Evolutionary conservation across 2,113 vertebrate species (phyloP), one percentile per base, ranked within the genome.

Genomic region (Oenanthe oenanthe): DNA sequence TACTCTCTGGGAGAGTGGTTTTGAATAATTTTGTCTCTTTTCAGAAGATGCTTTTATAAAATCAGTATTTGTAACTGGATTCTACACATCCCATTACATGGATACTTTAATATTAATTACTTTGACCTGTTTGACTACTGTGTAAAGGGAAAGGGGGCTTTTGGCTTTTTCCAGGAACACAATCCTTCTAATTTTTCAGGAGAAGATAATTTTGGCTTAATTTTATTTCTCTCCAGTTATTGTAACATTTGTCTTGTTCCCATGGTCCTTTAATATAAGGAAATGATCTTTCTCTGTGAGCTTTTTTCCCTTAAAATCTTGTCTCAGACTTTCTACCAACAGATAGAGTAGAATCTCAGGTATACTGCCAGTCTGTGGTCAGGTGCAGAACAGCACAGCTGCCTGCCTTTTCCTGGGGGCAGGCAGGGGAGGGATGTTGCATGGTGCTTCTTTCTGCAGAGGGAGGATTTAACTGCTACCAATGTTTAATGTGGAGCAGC

Each of bases 21-120:
- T 60, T 92, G 93, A 85, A 71, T 80, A 80, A 89, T 82, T 89
- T 87, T 79, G 38, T 72, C 21, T 77, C 51, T 72, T 81, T 28
- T 78, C 77, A 93, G 60, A 82, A 63, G 51, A 45, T 73, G 53
- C 10, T 96, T 94, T 85, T 88, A 38, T 68, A 94, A 88, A 83
- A 68, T 84, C 81, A 81, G 40, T 78, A 58, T 81, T 74, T 84
- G 40, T 83, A 83, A 90, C 57, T 89, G 61, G n/a, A 79, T 94
- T 91, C 50, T 67, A 66, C 31, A 40, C 62, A 32, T 85, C 74
- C 73, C 85, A 13, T 92, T 93, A 56, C 47, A 66, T 21, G 31
- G 43, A 67, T 54, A 63, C 34, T 70, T 95, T 57, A 66, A 22
- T 72, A 89, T 66, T 57, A 84, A 78, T 80, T 91, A 67, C 50